These are phyloP conservation scores for Ectropis grisescens DNA, from an alignment of 1,140 invertebrate genomes.

Conservation along the genomic window DNA sequence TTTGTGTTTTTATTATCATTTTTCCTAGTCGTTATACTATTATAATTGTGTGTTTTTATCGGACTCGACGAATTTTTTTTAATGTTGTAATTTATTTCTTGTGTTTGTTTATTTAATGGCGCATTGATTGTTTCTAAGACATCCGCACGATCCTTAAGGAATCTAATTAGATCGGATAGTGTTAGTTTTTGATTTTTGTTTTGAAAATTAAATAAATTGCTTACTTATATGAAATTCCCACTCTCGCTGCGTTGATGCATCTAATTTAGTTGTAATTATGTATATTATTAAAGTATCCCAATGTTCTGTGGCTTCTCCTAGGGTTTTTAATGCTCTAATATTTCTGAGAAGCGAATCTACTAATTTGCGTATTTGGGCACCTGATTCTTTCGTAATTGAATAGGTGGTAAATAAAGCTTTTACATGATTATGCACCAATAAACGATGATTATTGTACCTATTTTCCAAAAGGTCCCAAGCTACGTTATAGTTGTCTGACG, in stretches of 20 bases:
- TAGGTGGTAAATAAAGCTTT: constrained; percentile 17
- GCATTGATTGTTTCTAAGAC: constrained; percentile 11
- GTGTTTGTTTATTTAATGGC: constrained; percentile 4
- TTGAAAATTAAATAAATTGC: too few species aligned
- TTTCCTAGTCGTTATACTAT: background rate
- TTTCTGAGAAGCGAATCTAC: constrained; percentile 5
- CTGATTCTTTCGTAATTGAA: constrained; percentile 10
- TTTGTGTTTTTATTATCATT: background rate
- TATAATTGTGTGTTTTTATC: too few species aligned
- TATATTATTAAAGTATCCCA: constrained; percentile 8
- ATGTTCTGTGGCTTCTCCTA: constrained; percentile 1
- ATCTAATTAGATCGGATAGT: constrained; percentile 12
- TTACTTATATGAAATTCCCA: too few species aligned
- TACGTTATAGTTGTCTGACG: constrained; percentile 22
- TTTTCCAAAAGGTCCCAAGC: constrained; percentile 25
- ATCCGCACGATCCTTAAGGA: constrained; percentile 15
- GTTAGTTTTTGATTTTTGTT: constrained; percentile 4
- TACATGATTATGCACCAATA: constrained; percentile 24
- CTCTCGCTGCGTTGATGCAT: constrained; percentile 3
- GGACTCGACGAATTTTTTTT: too few species aligned
- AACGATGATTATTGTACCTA: constrained; percentile 22
- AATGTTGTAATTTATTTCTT: background rate
- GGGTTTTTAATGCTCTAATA: constrained; percentile 3
- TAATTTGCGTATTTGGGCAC: constrained; percentile 2
- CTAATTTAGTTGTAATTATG: constrained; percentile 5